phyloP scores from a whole-genome alignment of 2,888 invertebrate species.

The Germaria angustata region DNA sequence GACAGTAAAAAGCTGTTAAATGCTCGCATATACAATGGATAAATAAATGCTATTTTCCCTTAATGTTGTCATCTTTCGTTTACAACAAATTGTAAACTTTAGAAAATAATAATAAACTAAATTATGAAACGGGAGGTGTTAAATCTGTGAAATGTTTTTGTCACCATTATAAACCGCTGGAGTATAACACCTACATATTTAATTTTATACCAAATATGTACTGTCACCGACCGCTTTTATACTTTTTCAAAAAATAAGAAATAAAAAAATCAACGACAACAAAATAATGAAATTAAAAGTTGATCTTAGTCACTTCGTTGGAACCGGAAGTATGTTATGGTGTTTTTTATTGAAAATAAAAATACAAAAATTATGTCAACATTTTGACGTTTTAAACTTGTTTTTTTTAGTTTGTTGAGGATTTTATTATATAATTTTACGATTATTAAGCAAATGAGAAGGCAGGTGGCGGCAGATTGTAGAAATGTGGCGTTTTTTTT shows the following conservation, averaged over 20 bases:
- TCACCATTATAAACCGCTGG: slow-evolving; percentile 41
- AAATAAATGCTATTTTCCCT: too few relatives aligned
- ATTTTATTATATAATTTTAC: too few relatives aligned
- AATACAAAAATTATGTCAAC: slow-evolving; percentile 31
- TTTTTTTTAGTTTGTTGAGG: slow-evolving; percentile 30
- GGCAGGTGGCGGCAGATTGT: too few relatives aligned
- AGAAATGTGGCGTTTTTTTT: too few relatives aligned
- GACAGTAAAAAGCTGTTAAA: too few relatives aligned
- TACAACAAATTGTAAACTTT: slow-evolving; percentile 16
- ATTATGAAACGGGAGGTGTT: slow-evolving; percentile 38
- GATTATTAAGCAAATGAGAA: too few relatives aligned
- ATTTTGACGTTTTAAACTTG: slow-evolving; percentile 36
- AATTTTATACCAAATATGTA: slow-evolving; percentile 23
- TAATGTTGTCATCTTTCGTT: background rate
- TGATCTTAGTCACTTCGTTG: slow-evolving; percentile 50
- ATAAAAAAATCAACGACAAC: slow-evolving; percentile 1
- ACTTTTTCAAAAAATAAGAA: background rate
- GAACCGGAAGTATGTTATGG: slow-evolving; percentile 62
- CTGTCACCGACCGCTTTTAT: background rate
- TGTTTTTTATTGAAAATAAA: slow-evolving; percentile 28
- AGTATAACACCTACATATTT: slow-evolving; percentile 31
- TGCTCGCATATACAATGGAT: too few relatives aligned
- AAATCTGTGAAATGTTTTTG: slow-evolving; percentile 58
- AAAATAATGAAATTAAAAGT: slow-evolving; percentile 49
- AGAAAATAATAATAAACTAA: slow-evolving; percentile 1